Evolutionary conservation across 1,140 invertebrate species (phyloP), one percentile per base, ranked within the genome.

Genomic region (Dreissena rostriformis): DNA sequence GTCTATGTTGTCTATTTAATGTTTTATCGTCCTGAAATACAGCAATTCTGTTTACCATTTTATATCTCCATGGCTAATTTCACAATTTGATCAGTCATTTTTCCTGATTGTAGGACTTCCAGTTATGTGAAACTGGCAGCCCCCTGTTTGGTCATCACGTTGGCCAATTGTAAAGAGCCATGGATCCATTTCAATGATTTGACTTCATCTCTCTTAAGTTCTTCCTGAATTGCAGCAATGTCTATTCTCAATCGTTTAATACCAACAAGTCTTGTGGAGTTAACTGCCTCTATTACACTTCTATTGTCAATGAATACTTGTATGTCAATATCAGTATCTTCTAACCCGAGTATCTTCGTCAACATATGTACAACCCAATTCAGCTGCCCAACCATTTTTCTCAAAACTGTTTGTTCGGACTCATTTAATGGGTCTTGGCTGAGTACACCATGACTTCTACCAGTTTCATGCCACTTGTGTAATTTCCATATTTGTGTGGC

Each of bases 351-450:
- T 39, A 39, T 51, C 65, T 52, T 53, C 11, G 19, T 22, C 17
- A 65, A 53, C 63, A 78, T 14, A 51, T 67, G 76, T 39, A 80
- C 80, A 53, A 53, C 70, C 87, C 87, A 88, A 55, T 87, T 85
- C 17, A 86, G 19, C 28, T 74, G 63, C 24, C 85, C 81, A 19
- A 88, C 17, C 11, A 83, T 19, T 57, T 67, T 14, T 29, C 85
- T 72, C 29, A 78, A 87, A 14, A 24, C 12, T 52, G 71, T 73
- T 22, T 72, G 68, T 57, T 87, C 82, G 4, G 79, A 68, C 61
- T 29, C 39, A 55, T 1, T 86, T 17, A 84, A 19, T 24, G 65
- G 55, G 53, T 53, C 15, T 57, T 52, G 24, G 61, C 74, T 77
- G 15, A 74, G n/a, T 51, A 24, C 66, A 65, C 49, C 76, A 65